A percentile compares a stretch with the other conserved stretches of the same genome.
Evolutionary conservation across 2,888 invertebrate species (phyloP).

Genomic region (Acronicta leporina): DNA sequence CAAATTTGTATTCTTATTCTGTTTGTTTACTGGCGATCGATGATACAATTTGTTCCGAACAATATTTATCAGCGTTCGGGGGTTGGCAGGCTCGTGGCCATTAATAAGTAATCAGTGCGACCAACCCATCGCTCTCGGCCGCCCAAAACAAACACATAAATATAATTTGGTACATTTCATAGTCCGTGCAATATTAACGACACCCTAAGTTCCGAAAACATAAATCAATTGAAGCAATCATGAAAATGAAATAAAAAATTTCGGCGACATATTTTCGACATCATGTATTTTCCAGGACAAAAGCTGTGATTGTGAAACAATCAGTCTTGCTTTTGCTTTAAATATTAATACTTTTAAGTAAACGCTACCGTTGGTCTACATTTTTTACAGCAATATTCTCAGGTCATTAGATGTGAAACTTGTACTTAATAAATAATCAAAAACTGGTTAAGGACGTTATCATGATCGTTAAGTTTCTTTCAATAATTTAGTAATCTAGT

Average conservation of each 20-base stretch:
- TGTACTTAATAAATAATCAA: too few species aligned
- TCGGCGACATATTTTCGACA: constrained; percentile 28
- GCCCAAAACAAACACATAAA: constrained; percentile 52
- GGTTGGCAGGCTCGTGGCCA: constrained; percentile 68
- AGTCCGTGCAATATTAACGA: constrained; percentile 60
- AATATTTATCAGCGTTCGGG: constrained; percentile 73
- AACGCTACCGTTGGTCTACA: constrained; percentile 1
- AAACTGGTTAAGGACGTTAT: too few species aligned
- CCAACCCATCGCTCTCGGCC: constrained; percentile 57
- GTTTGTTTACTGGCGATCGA: constrained; percentile 63
- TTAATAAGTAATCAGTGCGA: constrained; percentile 84
- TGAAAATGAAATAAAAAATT: constrained; percentile 50
- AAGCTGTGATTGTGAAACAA: constrained; percentile 17
- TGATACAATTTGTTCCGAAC: constrained; percentile 69
- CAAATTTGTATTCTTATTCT: constrained; percentile 45
- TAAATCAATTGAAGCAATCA: constrained; percentile 60
- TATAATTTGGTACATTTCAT: constrained; percentile 54
- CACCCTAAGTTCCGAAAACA: constrained; percentile 56
- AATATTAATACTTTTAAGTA: constrained; percentile 15
- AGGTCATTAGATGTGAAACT: background rate
- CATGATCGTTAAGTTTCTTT: too few species aligned
- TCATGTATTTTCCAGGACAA: constrained; percentile 14
- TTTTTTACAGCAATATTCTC: constrained; percentile 10
- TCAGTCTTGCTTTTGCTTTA: constrained; percentile 3
- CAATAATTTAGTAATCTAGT: too few species aligned